These are phyloP conservation scores for Sander vitreus DNA, from an alignment of 2,113 vertebrate species.

Conservation along the genomic window DNA sequence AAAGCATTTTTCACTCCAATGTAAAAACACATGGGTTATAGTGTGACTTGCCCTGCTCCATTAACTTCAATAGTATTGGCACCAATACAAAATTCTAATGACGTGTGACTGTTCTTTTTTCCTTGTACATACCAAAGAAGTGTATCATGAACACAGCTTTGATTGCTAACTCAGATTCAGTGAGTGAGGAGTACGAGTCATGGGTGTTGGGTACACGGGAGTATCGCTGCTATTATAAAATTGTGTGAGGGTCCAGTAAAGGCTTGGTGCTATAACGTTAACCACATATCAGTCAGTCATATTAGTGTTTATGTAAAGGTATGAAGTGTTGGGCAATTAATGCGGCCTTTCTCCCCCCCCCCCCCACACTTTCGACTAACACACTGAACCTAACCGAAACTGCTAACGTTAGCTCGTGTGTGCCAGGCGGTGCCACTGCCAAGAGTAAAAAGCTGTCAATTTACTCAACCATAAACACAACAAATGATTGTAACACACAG, in stretches of 20 bases:
- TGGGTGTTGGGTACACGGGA: neutral
- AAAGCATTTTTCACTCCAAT: too few species aligned
- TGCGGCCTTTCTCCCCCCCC: constrained; percentile 52
- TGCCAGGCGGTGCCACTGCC: neutral
- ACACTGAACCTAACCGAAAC: constrained; percentile 36
- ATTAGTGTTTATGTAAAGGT: neutral
- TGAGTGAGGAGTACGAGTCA: constrained; percentile 66
- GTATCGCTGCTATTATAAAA: too few species aligned
- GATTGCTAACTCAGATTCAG: constrained; percentile 15
- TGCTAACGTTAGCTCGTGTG: constrained; percentile 22
- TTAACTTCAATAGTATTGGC: too few species aligned
- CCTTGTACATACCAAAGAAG: constrained; percentile 56
- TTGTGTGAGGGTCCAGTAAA: too few species aligned
- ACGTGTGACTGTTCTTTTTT: too few species aligned
- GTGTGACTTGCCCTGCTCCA: too few species aligned
- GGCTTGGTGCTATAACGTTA: neutral
- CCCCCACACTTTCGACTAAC: constrained; percentile 7
- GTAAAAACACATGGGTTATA: too few species aligned
- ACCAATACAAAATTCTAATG: too few species aligned
- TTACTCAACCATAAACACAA: neutral
- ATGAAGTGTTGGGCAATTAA: constrained; percentile 28
- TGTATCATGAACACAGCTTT: constrained; percentile 52
- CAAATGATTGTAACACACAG: neutral
- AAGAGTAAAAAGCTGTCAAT: neutral
- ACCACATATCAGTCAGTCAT: neutral